Base-by-base conservation (phyloP, 2,797 vertebrate genomes). In the Poeciliopsis paucimaculata region DNA sequence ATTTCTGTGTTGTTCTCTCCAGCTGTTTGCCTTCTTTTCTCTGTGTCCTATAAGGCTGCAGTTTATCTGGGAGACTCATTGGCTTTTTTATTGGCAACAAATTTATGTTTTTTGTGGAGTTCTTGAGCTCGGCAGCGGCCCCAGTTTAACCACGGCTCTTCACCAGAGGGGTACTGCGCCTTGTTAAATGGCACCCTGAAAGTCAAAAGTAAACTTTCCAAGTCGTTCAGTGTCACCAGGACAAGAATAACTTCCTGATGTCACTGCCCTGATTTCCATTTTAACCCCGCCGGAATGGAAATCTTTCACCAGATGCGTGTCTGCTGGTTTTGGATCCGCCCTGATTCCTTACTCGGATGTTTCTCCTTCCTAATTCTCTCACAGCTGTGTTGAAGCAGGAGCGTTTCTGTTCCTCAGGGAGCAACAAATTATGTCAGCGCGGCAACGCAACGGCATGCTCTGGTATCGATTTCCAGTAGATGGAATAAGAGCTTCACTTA, bases 391-490 rank as follows among this genome's bases (percentile, higher is more conserved):
- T 10, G 36, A n/a, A 62, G 41, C 51, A 2, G 34, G 12, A 34
- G 46, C 41, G 41, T 73, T 77, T 72, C 76, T 76, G 36, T 10
- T 90, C 86, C 79, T 72, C 26, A 0, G 84, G 84, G 87, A 88
- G 39, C 78, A 73, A 70, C 91, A 73, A 87, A 87, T 55, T 83
- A 82, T 84, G 79, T 77, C 41, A 64, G 78, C 51, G 82, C 82
- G 79, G 87, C 81, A 83, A 74, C 73, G 79, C 53, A 86, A 87
- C 83, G 86, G 78, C 84, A 78, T 80, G 77, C 82, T 84, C 79
- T 87, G 90, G 82, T 86, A 75, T 89, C 76, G 84, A 89, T 91
- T 87, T 85, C 86, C 78, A 87, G 77, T 84, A 87, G 88, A 91
- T 87, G 88, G 85, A 84, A 82, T 82, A 83, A 68, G 79, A 86